A percentile compares a stretch with the other conserved stretches of the same genome.
Evolutionary conservation across 2,888 invertebrate genomes (phyloP).

Genomic region (Oscheius sp.): DNA sequence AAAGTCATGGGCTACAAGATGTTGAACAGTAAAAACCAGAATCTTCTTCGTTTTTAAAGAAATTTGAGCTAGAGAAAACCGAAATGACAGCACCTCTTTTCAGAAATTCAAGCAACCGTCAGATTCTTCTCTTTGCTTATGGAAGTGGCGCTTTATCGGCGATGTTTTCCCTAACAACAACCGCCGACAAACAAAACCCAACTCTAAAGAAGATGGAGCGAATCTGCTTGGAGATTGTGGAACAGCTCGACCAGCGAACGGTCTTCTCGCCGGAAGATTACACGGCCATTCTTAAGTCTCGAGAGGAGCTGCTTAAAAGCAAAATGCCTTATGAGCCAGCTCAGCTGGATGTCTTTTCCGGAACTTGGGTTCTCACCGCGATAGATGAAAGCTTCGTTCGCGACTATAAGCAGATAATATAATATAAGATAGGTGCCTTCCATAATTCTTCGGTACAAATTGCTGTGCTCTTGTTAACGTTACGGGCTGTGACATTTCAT

Average conservation of each 20-base stretch:
- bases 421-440: no score
- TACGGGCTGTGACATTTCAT: no score
- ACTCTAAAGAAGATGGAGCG: constrained; percentile 40
- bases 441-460: no score
- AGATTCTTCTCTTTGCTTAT: constrained; percentile 88
- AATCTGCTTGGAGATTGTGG: constrained; percentile 29
- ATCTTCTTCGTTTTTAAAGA: no score
- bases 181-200: not conserved
- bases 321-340: constrained; percentile 4
- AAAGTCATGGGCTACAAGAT: not conserved
- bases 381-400: constrained; percentile 7
- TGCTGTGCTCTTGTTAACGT: no score
- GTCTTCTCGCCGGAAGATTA: constrained; percentile 54
- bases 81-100: no score
- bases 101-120: not conserved
- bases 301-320: no score
- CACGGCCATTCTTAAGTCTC: constrained; percentile 39
- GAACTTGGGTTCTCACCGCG: not conserved
- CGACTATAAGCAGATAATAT: no score
- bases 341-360: not conserved
- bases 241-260: constrained; percentile 48
- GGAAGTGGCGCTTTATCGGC: constrained; percentile 87
- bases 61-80: not conserved
- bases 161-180: constrained; percentile 48
- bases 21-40: no score